Conservation (phyloP, 2,797 vertebrate species). For the Phalloptychus januarius region DNA sequence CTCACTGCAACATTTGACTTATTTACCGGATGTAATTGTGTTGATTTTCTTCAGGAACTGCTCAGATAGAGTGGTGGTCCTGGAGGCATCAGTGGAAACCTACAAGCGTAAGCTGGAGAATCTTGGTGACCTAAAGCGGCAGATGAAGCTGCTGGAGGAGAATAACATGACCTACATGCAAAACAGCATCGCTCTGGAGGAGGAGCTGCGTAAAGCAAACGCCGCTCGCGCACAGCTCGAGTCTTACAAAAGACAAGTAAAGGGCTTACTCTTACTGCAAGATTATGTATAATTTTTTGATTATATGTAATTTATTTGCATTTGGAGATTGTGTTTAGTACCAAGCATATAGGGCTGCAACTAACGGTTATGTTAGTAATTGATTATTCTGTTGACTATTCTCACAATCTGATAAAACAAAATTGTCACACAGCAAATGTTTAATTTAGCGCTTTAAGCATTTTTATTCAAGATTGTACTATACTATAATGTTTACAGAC, state of each 20-base stretch:
- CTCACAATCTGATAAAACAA: too few species aligned
- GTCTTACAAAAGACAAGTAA: constrained; percentile 94
- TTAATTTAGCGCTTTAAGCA: too few species aligned
- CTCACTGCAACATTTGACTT: background rate
- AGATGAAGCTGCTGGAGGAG: constrained; percentile 95
- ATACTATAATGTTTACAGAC: too few species aligned
- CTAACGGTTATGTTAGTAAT: too few species aligned
- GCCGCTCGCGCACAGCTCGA: constrained; percentile 93
- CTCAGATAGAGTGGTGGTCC: constrained; percentile 92
- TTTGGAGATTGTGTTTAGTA: background rate
- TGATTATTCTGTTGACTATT: too few species aligned
- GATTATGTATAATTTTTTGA: background rate
- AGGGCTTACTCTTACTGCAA: background rate
- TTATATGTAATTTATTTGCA: background rate
- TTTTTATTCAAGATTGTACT: too few species aligned
- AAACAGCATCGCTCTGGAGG: constrained; percentile 93
- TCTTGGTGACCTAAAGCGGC: constrained; percentile 91
- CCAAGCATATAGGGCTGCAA: too few species aligned
- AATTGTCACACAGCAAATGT: too few species aligned
- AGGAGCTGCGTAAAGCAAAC: constrained; percentile 95
- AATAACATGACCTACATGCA: constrained; percentile 98
- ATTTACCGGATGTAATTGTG: background rate
- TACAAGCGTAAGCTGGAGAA: constrained; percentile 97
- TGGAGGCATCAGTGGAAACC: constrained; percentile 91
- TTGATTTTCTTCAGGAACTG: constrained; percentile 77